Evolutionary conservation across 92 coral and sea anemone genomes (phyloP).

Genomic region (Zoanthus sociatus): DNA sequence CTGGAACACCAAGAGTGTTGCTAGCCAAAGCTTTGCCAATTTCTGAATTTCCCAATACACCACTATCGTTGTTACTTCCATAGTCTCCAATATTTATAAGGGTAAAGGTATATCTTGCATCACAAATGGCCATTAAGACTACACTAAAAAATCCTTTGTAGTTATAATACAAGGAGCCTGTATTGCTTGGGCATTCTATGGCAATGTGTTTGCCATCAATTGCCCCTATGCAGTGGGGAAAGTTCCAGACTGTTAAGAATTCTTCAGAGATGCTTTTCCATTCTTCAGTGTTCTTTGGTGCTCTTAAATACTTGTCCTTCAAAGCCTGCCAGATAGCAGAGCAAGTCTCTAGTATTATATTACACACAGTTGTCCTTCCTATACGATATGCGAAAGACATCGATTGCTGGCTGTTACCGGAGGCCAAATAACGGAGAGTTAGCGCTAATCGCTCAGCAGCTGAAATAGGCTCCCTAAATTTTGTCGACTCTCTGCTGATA

Average conservation of each 20-base stretch:
- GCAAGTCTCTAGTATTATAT: constrained; percentile 65
- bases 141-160: constrained; percentile 64
- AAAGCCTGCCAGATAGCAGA: constrained; percentile 6
- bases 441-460: constrained; percentile 62
- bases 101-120: constrained; percentile 63
- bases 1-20: constrained; percentile 52
- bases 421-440: constrained; percentile 56
- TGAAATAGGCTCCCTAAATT: constrained; percentile 53
- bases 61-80: constrained; percentile 70
- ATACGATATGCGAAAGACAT: constrained; percentile 60
- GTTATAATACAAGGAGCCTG: constrained; percentile 64
- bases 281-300: constrained; percentile 55
- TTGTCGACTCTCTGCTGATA: constrained; percentile 45
- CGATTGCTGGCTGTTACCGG: constrained; percentile 56
- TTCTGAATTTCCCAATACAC: constrained; percentile 54
- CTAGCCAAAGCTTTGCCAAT: constrained; percentile 66
- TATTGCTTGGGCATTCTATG: too few relatives aligned
- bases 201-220: not conserved
- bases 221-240: too few relatives aligned
- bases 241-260: constrained; percentile 52
- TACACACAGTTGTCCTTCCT: constrained; percentile 55
- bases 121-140: constrained; percentile 74
- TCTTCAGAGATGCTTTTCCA: constrained; percentile 64
- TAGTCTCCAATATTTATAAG: constrained; percentile 64
- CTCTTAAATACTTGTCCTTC: constrained; percentile 47